Percentiles rank a stretch among this genome's conserved stretches.
Evolutionary conservation across 2,113 vertebrate species (phyloP).

Genomic region (Tupaia chinensis): DNA sequence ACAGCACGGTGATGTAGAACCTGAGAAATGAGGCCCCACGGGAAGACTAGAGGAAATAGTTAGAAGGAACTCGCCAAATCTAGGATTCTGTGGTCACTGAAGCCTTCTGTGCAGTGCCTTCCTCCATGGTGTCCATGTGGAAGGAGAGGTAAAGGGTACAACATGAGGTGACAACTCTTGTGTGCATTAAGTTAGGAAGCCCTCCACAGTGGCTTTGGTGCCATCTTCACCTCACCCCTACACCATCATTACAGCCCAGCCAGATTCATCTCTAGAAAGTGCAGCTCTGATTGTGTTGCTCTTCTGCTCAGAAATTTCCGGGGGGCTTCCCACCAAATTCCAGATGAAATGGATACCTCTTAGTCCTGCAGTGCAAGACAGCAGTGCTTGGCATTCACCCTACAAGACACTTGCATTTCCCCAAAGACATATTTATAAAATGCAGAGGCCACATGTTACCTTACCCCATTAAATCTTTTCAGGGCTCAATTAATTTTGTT

Average conservation of each 20-base stretch:
- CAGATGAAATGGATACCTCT: not conserved
- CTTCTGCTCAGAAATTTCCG: not conserved
- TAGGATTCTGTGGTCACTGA: not conserved
- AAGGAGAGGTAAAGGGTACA: not conserved
- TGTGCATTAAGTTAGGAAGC: not conserved
- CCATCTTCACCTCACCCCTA: not conserved
- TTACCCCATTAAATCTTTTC: not conserved
- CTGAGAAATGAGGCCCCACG: not conserved
- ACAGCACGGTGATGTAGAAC: not conserved
- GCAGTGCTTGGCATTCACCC: too few species aligned
- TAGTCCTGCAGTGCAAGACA: too few species aligned
- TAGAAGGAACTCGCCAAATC: constrained; percentile 35
- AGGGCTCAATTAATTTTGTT: not conserved
- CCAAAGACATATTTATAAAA: not conserved
- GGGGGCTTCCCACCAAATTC: not conserved
- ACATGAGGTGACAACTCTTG: constrained; percentile 26
- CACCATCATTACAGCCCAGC: not conserved
- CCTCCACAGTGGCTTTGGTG: not conserved
- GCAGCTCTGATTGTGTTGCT: not conserved
- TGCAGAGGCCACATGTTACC: not conserved
- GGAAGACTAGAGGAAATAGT: not conserved
- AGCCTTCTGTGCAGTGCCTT: not conserved
- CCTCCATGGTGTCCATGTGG: not conserved
- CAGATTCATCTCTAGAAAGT: not conserved
- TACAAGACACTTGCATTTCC: not conserved